Evolutionary conservation across 2,113 vertebrate species (phyloP).

Genomic region (Accipiter virgatus): DNA sequence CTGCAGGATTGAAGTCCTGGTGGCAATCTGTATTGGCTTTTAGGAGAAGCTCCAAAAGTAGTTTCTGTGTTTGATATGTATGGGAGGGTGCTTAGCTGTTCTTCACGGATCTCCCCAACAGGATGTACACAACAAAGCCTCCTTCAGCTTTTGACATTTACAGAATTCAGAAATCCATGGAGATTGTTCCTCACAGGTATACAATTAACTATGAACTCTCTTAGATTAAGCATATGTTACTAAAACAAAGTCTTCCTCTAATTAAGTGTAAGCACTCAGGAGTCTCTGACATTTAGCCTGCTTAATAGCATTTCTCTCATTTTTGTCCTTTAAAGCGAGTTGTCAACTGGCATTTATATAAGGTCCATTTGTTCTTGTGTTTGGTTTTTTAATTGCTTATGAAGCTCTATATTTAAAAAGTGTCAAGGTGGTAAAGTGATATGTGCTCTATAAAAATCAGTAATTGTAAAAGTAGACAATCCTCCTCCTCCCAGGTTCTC

Average conservation of each 20-base stretch:
- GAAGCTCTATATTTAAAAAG: neutral
- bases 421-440: neutral
- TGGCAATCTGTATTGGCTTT: neutral
- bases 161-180: neutral
- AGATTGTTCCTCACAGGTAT: neutral
- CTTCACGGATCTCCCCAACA: neutral
- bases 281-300: neutral
- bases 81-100: neutral
- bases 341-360: neutral
- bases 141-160: neutral
- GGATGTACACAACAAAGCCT: neutral
- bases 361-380: neutral
- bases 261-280: neutral
- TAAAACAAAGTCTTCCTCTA: neutral
- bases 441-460: neutral
- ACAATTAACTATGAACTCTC: neutral
- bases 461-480: neutral
- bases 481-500: neutral
- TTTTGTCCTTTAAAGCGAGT: neutral
- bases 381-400: slow-evolving; percentile 25
- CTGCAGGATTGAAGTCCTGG: neutral
- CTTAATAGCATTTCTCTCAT: neutral
- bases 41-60: neutral
- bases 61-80: neutral
- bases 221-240: neutral